Base-by-base conservation (phyloP, 2,888 invertebrate species). In the Leucophenga montana region DNA sequence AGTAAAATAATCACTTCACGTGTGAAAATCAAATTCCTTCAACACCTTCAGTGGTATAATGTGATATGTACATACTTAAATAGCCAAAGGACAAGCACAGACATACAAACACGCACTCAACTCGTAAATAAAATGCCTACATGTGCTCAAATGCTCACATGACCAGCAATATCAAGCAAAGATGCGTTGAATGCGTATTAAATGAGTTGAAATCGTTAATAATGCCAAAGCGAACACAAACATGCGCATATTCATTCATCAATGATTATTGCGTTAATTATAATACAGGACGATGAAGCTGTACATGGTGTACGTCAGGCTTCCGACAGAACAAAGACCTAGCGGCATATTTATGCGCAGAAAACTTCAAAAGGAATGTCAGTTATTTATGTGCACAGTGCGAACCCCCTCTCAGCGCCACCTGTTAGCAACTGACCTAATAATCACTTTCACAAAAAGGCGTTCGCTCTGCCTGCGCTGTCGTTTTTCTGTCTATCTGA, bases 1-100 rank as follows among this genome's bases (percentile, higher is more conserved):
- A 46, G 22, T 64, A 64, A 64, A 64, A 64, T 46, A 64, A 64
- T 64, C 62, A 64, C 8, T 27, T 18, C 83, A 81, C 82, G 86
- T 86, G 86, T 85, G 76, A 85, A 86, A 86, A 86, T 86, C 84
- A 86, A 86, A 86, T 86, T 86, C 86, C 84, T 83, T 82, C 82
- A 85, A 79, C 83, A 83, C 82, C 80, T 82, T 66, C 27, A 53
- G 66, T 72, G 57, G 31, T 46, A 33, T 59, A 33, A 61, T 72
- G 72, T 64, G 46, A 64, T 50, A 69, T 66, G 66, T 71, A 71
- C 72, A 61, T 64, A 67, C 72, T 69, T 66, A 71, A 72, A 69
- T 75, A 72, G 72, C 71, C 70, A 53, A 62, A 69, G 71, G 69
- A 59, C 59, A 72, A 68, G 71, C 67, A 67, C 61, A 69, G 3